These are phyloP conservation scores for Morone saxatilis DNA, from an alignment of 2,113 vertebrate species.

Conservation along the genomic window DNA sequence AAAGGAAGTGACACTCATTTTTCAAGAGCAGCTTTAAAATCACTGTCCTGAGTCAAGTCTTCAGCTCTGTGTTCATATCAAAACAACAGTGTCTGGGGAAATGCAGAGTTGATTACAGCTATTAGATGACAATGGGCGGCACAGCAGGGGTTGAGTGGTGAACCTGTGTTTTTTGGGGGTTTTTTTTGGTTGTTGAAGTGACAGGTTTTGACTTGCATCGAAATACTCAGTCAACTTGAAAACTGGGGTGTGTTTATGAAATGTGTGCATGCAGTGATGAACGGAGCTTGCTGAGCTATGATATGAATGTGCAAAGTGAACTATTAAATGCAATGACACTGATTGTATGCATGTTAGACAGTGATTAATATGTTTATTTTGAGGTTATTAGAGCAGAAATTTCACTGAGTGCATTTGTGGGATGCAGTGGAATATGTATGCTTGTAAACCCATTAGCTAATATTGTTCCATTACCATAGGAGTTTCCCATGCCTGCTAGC, in stretches of 20 bases:
- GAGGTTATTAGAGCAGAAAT: conserved; percentile 18
- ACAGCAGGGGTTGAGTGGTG: conserved; percentile 41
- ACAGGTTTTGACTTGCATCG: conserved; percentile 46
- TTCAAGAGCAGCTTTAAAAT: conserved; percentile 50
- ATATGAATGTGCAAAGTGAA: conserved; percentile 21
- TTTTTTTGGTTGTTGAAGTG: conserved; percentile 10
- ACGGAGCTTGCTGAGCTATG: conserved; percentile 21
- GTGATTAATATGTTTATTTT: conserved; percentile 38
- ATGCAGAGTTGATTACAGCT: conserved; percentile 61
- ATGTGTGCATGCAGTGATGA: conserved; percentile 18
- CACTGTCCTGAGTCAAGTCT: conserved; percentile 35
- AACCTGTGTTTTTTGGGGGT: conserved; percentile 29
- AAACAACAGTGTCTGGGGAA: conserved; percentile 48
- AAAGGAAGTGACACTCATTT: conserved; percentile 38
- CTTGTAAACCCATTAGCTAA: neutral
- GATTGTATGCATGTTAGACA: conserved; percentile 18
- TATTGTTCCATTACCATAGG: neutral
- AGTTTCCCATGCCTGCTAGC: neutral
- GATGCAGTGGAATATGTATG: neutral
- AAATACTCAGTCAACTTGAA: conserved; percentile 53
- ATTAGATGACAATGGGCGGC: conserved; percentile 48
- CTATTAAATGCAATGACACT: conserved; percentile 2
- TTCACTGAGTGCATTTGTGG: neutral
- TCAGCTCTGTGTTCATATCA: conserved; percentile 45
- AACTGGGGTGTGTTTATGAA: conserved; percentile 36